phyloP scores from a whole-genome alignment of 2,888 invertebrate genomes.

The Mechanitis mazaeus region DNA sequence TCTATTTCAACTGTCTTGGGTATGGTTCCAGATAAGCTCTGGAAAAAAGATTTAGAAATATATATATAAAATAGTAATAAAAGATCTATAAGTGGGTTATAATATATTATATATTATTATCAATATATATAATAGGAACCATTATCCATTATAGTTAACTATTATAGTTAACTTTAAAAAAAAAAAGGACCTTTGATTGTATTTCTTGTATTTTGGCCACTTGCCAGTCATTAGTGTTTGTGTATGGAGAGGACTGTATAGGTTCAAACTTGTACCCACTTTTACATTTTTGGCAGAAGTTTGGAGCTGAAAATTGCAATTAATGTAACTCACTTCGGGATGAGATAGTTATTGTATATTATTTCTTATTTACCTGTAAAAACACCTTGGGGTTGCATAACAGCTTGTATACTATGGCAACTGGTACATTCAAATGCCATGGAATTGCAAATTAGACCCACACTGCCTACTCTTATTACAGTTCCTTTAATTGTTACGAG shows the following conservation, averaged over 20 bases:
- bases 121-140: too few species aligned
- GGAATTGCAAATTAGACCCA: slow-evolving; percentile 83
- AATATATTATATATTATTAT: too few species aligned
- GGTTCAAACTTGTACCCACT: slow-evolving; percentile 79
- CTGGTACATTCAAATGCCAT: slow-evolving; percentile 86
- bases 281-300: slow-evolving; percentile 77
- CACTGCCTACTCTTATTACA: slow-evolving; percentile 86
- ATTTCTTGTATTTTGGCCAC: slow-evolving; percentile 89
- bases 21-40: slow-evolving; percentile 82
- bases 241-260: slow-evolving; percentile 80
- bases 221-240: slow-evolving; percentile 87
- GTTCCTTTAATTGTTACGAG: slow-evolving; percentile 89
- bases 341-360: slow-evolving; percentile 4
- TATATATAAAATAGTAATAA: neutral
- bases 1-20: slow-evolving; percentile 91
- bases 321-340: too few species aligned
- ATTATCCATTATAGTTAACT: neutral
- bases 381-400: slow-evolving; percentile 78
- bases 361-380: slow-evolving; percentile 54
- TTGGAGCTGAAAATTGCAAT: slow-evolving; percentile 54
- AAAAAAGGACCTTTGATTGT: slow-evolving; percentile 77
- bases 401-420: slow-evolving; percentile 81
- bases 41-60: slow-evolving; percentile 30
- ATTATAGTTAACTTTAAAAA: neutral
- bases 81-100: too few species aligned